Evolutionary conservation across 2,113 vertebrate species (phyloP).

Genomic region (Pipra filicauda): DNA sequence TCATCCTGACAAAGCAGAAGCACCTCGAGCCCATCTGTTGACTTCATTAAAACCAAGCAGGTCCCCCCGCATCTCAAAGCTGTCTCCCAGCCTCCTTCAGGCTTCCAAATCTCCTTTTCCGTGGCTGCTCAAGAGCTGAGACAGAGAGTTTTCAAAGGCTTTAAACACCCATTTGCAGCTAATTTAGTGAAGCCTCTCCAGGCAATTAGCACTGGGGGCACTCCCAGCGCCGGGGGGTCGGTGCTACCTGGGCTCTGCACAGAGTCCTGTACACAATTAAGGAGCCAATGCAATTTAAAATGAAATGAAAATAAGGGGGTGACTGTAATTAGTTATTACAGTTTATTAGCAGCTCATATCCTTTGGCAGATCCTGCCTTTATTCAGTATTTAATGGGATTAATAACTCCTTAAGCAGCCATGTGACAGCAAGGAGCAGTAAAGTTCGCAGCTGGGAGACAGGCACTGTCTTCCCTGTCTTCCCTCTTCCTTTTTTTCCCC

Average conservation of each 20-base stretch:
- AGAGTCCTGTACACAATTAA: background rate
- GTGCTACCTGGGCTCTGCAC: background rate
- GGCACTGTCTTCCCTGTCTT: background rate
- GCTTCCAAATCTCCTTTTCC: background rate
- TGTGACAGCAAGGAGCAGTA: background rate
- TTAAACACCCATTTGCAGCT: background rate
- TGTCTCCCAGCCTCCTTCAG: background rate
- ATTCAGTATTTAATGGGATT: constrained; percentile 27
- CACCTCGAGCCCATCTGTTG: background rate
- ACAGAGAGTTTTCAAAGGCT: background rate
- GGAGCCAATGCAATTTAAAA: background rate
- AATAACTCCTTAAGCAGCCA: constrained; percentile 21
- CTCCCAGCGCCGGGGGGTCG: background rate
- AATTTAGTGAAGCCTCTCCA: background rate
- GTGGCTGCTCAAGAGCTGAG: background rate
- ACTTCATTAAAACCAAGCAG: background rate
- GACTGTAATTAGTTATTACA: constrained; percentile 41
- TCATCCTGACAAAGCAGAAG: background rate
- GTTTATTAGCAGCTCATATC: constrained; percentile 35
- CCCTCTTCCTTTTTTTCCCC: background rate
- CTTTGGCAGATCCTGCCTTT: constrained; percentile 30
- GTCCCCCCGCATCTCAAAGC: background rate
- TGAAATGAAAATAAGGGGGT: constrained; percentile 12
- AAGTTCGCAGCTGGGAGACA: background rate
- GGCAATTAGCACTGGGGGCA: background rate